Evolutionary conservation across 23 tunicate species (phyloP), one percentile per base, ranked within the genome.

Genomic region (Trididemnum miniatum): DNA sequence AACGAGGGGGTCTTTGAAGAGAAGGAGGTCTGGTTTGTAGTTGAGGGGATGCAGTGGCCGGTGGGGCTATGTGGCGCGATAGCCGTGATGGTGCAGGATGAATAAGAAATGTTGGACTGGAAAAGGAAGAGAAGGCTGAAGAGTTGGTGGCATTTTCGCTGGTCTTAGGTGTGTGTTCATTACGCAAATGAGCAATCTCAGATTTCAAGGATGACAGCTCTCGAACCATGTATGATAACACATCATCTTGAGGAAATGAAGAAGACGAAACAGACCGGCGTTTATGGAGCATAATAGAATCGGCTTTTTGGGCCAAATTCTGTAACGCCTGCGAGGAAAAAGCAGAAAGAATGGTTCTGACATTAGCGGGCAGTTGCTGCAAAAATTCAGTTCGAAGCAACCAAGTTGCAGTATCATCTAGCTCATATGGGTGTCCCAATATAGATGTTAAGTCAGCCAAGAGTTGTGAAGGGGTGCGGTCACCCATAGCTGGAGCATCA

Each of bases 401-500:
- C 75, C 75, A 67, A 32, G 38, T 33, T 4, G 7, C 4, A 9
- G 75, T 67, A 31, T 31, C 75, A 32, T 67, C 75, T 30, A 12
- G 37, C 3, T 5, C 2, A 32, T 67, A 3, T 7, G 2, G 4
- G 20, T 37, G 31, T 31, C 38, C 38, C 75, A 67, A 12, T 5
- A 67, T 67, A 5, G 20, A 9, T 4, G 7, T 67, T n/a, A 67
- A 32, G n/a, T 67, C 75, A 5, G 20, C 18, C 7, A 67, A 32
- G 20, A 67, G 38, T 33, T 67, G 38, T 31, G 75, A 12, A 31
- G 75, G 75, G 38, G 75, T 67, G 18, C 75, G 75, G 25, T 67
- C 75, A 12, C 75, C 75, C 75, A 67, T 5, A 32, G 75, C 26
- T 5, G 75, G 75, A 5, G 75, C 22, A 32, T 67, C 38, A 4